phyloP scores from a whole-genome alignment of 2,888 invertebrate genomes.

The Meiosimyza platycephala region DNA sequence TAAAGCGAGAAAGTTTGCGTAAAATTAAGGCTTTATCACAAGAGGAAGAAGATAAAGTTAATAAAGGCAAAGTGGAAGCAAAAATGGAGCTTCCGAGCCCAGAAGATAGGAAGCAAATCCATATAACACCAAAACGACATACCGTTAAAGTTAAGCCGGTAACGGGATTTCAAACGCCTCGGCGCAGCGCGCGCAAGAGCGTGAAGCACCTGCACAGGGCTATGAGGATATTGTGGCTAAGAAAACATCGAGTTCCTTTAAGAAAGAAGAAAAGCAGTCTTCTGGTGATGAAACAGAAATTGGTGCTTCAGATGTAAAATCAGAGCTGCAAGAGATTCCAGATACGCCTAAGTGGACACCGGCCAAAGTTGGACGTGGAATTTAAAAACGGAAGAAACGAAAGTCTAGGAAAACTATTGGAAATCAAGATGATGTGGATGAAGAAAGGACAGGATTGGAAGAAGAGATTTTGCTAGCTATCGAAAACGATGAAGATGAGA shows the following conservation, averaged over 20 bases:
- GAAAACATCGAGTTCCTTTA: conserved; percentile 30
- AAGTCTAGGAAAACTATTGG: conserved; percentile 14
- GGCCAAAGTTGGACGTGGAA: conserved; percentile 55
- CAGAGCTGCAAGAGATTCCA: background rate
- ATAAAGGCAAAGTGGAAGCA: background rate
- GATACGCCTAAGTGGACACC: conserved; percentile 51
- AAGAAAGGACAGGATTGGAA: conserved; percentile 7
- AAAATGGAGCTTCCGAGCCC: conserved; percentile 13
- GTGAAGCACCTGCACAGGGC: conserved; percentile 58
- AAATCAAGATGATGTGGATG: background rate
- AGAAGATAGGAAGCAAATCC: background rate
- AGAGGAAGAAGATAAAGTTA: conserved; percentile 38
- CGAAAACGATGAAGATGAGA: conserved; percentile 31
- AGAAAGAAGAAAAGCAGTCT: too few relatives aligned
- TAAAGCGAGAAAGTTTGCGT: background rate
- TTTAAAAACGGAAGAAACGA: conserved; percentile 53
- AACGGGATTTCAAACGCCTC: conserved; percentile 50
- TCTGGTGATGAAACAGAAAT: background rate
- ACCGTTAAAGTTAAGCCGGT: conserved; percentile 12
- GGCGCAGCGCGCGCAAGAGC: conserved; percentile 60
- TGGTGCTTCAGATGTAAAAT: background rate
- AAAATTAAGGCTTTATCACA: conserved; percentile 36
- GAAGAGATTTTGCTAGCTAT: conserved; percentile 8
- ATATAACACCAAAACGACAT: conserved; percentile 5
- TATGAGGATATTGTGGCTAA: conserved; percentile 57